Evolutionary conservation across 64 coral and sea anemone species (phyloP).

Genomic region (Montipora sp.): DNA sequence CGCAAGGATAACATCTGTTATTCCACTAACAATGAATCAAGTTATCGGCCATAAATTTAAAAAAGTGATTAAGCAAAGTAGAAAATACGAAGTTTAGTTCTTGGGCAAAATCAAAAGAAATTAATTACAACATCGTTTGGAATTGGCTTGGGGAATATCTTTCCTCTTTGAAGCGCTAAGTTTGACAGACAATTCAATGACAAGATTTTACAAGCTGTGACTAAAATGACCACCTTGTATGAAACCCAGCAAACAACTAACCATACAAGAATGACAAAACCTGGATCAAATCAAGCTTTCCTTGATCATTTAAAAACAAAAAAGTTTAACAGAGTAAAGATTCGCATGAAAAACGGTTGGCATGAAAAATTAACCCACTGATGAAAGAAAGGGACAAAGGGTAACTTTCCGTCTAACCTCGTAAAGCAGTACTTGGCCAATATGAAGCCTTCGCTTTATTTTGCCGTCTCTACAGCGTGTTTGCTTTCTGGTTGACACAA

Average conservation of each 20-base stretch:
- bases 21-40: neutral
- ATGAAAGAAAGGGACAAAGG: neutral
- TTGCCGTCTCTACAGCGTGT: neutral
- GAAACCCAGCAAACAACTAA: neutral
- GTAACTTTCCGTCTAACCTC: neutral
- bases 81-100: neutral
- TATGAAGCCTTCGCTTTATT: neutral
- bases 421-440: neutral
- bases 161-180: too few relatives aligned
- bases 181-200: neutral
- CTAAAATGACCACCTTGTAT: too few relatives aligned
- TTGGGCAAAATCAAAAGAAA: neutral
- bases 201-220: neutral
- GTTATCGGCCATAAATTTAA: neutral
- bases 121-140: neutral
- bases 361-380: neutral
- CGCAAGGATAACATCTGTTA: neutral
- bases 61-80: neutral
- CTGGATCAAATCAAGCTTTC: too few relatives aligned
- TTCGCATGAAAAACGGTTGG: neutral
- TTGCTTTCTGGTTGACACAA: slow-evolving; percentile 8
- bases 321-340: neutral
- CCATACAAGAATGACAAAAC: too few relatives aligned
- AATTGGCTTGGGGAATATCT: neutral
- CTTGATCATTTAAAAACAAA: too few relatives aligned